These are phyloP conservation scores for Chironomus riparius DNA, from an alignment of 2,888 invertebrate species.

Conservation along the genomic window DNA sequence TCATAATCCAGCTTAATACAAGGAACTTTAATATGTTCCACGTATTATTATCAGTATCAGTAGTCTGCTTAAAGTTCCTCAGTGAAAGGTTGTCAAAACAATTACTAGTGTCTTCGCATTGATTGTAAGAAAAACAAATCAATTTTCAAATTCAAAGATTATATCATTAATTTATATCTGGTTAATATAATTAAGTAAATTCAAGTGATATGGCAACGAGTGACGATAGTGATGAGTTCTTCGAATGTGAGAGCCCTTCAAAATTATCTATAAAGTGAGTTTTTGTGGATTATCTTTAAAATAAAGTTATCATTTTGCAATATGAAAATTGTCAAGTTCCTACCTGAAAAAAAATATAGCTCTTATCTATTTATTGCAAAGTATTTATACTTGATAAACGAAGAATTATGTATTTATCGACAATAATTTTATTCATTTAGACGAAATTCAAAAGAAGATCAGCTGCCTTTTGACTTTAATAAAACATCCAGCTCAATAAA, in stretches of 20 bases:
- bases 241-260: constrained; percentile 22
- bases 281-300: background rate
- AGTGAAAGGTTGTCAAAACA: too few relatives aligned
- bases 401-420: background rate
- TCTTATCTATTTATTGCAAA: too few relatives aligned
- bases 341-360: too few relatives aligned
- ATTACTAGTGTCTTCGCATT: too few relatives aligned
- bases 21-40: too few relatives aligned
- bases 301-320: too few relatives aligned
- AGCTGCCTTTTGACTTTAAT: constrained; percentile 31
- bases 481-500: constrained; percentile 37
- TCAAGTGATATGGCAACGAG: background rate
- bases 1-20: too few relatives aligned
- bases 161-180: background rate
- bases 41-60: too few relatives aligned
- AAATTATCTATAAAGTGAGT: constrained; percentile 19
- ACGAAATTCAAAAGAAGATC: constrained; percentile 2
- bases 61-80: too few relatives aligned
- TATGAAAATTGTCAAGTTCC: too few relatives aligned
- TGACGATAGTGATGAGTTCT: constrained; percentile 21
- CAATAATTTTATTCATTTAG: background rate
- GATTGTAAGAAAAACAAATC: too few relatives aligned
- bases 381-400: too few relatives aligned
- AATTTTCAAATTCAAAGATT: background rate
- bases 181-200: background rate